These are phyloP conservation scores for Zootermopsis nevadensis DNA, from an alignment of 2,888 invertebrate genomes.

Conservation along the genomic window DNA sequence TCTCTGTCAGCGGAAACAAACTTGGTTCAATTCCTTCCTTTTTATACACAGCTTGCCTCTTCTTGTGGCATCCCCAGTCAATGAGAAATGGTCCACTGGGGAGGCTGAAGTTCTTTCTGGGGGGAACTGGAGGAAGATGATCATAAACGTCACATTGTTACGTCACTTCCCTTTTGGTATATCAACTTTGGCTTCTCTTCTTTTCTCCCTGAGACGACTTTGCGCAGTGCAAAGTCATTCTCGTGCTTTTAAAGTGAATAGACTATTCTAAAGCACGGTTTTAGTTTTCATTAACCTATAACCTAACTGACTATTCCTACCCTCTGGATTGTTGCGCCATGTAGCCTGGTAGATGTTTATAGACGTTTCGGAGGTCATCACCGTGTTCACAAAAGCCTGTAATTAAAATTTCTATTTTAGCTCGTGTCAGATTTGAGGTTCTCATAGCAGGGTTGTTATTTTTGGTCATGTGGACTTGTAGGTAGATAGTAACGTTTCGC, in stretches of 20 bases:
- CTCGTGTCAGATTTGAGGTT: too few relatives aligned
- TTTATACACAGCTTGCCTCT: background rate
- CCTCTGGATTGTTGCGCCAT: too few relatives aligned
- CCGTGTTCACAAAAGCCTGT: too few relatives aligned
- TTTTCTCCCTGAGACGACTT: background rate
- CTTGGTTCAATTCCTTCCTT: constrained; percentile 13
- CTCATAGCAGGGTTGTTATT: too few relatives aligned
- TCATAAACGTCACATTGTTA: constrained; percentile 10
- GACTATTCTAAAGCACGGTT: background rate
- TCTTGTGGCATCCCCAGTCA: constrained; percentile 13
- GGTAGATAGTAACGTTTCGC: too few relatives aligned
- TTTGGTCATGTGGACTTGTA: too few relatives aligned
- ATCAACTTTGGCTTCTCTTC: background rate
- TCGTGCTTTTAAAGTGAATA: background rate
- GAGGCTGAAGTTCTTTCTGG: background rate
- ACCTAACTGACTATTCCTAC: too few relatives aligned
- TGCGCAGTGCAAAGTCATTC: background rate
- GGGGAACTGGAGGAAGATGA: constrained; percentile 12
- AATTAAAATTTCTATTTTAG: too few relatives aligned
- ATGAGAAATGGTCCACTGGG: constrained; percentile 16
- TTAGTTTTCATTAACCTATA: too few relatives aligned
- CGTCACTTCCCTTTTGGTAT: constrained; percentile 4
- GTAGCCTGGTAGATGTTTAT: too few relatives aligned
- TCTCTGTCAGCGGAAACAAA: constrained; percentile 13
- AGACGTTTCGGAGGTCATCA: too few relatives aligned